Percentiles rank a stretch among this genome's conserved stretches.
These are phyloP conservation scores for Phodopus roborovskii DNA, from an alignment of 2,113 vertebrate genomes.

Conservation along the genomic window DNA sequence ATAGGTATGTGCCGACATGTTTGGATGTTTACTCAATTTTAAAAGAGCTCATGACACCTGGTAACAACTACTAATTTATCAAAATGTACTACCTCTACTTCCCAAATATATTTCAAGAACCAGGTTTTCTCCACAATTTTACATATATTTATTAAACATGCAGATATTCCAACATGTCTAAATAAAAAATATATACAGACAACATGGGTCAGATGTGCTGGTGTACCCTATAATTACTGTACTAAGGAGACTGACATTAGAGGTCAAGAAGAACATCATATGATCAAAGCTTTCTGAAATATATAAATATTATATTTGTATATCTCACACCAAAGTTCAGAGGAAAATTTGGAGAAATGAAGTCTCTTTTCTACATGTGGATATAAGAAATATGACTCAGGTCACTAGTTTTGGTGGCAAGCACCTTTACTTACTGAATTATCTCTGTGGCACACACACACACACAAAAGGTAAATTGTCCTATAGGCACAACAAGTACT, in stretches of 20 bases:
- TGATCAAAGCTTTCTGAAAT: too few relatives aligned
- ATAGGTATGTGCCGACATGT: not conserved
- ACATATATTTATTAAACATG: not conserved
- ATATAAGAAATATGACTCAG: too few relatives aligned
- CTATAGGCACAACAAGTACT: too few relatives aligned
- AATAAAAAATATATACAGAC: not conserved
- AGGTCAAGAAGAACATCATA: not conserved
- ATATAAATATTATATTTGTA: too few relatives aligned
- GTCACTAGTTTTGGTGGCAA: too few relatives aligned
- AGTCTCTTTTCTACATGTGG: too few relatives aligned
- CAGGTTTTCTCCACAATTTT: not conserved
- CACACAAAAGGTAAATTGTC: too few relatives aligned
- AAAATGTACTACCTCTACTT: not conserved
- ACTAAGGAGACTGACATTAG: not conserved
- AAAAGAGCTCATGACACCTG: not conserved
- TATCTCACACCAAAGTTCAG: too few relatives aligned
- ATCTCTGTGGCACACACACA: too few relatives aligned
- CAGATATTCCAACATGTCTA: too few relatives aligned
- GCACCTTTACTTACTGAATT: too few relatives aligned
- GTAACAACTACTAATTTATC: not conserved
- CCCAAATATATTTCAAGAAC: not conserved
- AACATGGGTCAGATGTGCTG: not conserved
- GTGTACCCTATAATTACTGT: not conserved
- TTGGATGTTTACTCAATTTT: not conserved
- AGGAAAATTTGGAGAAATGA: too few relatives aligned